Base-by-base conservation (phyloP, 1,140 invertebrate species). In the Cydia splendana region DNA sequence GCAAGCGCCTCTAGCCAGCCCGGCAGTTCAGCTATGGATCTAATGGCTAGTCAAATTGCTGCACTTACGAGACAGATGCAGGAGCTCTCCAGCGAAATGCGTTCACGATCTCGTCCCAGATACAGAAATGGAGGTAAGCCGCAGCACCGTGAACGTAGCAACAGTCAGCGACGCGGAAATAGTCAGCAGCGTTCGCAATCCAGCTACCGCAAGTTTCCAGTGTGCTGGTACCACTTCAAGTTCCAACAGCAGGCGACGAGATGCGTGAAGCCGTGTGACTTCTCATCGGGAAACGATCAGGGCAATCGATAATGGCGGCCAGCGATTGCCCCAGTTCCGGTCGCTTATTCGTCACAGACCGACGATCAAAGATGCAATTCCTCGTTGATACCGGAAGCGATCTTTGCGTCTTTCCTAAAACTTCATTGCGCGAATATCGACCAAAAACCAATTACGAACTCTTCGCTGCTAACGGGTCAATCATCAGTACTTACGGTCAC, bases 381-480 rank as follows among this genome's bases (percentile, higher is more conserved):
- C 18, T 65, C 4, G 48, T 75, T 4, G 75, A 65, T 42, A 62
- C 53, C 12, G 71, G 34, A 30, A 45, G 34, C 18, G 71, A 45
- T 18, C 24, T 74, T 4, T 76, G 65, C 65, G 65, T 65, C 34
- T 76, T 45, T 42, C 65, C 57, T 4, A 30, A 28, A 4, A 38
- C 57, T 4, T 1, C 13, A 20, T 15, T 76, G 7, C 3, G 42
- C 4, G 75, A 65, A 67, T 15, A 15, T 42, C 34, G 34, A 5
- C 3, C 24, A 10, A 79, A 78, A 42, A 81, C 77, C 1, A 74
- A 71, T n/a, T 83, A 79, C 69, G 18, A 78, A 34, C 62, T 82
- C n/a, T 74, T 57, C 57, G 82, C 79, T 10, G 82, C 81, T 42
- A 84, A 82, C 34, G 82, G 82, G 24, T 38, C 77, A 2, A 38